Conservation (phyloP, 2,113 vertebrate species). For the Reinhardtius hippoglossoides region DNA sequence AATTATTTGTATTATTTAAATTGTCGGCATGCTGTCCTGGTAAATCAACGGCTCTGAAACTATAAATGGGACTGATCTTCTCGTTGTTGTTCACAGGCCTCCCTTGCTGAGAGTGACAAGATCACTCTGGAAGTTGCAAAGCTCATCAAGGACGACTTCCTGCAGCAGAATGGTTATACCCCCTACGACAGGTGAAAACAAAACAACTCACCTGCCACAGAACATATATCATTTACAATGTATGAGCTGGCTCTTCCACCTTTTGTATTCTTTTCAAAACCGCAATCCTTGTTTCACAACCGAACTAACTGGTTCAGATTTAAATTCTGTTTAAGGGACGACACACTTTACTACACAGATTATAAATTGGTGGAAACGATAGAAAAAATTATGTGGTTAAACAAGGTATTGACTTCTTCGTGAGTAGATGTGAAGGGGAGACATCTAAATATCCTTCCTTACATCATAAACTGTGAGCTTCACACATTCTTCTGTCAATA, state of each 20-base stretch:
- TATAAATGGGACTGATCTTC: background rate
- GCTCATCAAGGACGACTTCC: slow-evolving; percentile 97
- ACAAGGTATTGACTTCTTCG: background rate
- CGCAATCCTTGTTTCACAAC: too few species aligned
- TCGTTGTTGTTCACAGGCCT: slow-evolving; percentile 83
- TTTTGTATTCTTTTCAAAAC: background rate
- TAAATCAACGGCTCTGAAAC: slow-evolving; percentile 1
- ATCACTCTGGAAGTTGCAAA: slow-evolving; percentile 99
- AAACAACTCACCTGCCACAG: background rate
- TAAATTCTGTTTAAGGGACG: too few species aligned
- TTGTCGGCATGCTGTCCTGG: background rate
- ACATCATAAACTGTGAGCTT: background rate
- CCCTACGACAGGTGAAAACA: slow-evolving; percentile 91
- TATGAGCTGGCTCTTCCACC: background rate
- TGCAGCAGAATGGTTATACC: slow-evolving; percentile 97
- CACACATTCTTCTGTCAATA: background rate
- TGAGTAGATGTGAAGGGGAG: background rate
- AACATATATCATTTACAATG: background rate
- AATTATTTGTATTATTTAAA: background rate
- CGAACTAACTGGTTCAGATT: too few species aligned
- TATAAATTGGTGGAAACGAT: too few species aligned
- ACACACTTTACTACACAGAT: too few species aligned
- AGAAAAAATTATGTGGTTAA: too few species aligned
- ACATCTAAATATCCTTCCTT: background rate
- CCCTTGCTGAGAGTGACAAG: slow-evolving; percentile 96